These are phyloP conservation scores for Falco berigora DNA, from an alignment of 2,797 vertebrate species.

Conservation along the genomic window DNA sequence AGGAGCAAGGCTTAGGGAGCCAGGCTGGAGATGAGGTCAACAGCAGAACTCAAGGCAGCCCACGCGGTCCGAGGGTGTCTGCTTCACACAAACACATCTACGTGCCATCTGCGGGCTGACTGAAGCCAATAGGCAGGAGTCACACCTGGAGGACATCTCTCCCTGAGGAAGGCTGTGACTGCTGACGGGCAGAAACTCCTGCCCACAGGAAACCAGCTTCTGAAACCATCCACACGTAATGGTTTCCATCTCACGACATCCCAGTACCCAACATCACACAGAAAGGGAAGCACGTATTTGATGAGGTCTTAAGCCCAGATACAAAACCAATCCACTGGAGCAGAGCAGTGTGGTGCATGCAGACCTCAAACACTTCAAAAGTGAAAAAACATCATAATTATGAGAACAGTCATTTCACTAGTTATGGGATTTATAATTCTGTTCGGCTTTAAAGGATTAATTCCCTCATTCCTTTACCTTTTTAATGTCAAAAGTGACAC, in stretches of 20 bases:
- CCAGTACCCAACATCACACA: not conserved
- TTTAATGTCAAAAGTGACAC: not conserved
- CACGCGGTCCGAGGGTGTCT: rapidly evolving
- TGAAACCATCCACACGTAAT: not conserved
- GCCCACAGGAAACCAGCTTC: not conserved
- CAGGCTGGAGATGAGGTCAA: not conserved
- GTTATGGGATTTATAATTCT: not conserved
- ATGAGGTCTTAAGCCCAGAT: not conserved
- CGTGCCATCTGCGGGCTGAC: not conserved
- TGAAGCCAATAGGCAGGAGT: not conserved
- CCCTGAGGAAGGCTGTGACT: not conserved
- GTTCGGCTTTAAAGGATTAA: not conserved
- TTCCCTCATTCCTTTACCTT: not conserved
- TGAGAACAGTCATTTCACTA: not conserved
- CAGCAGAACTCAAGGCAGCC: not conserved
- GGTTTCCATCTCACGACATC: not conserved
- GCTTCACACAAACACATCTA: not conserved
- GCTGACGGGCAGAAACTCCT: not conserved
- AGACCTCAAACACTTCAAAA: not conserved
- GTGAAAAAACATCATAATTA: not conserved
- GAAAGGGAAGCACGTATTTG: not conserved
- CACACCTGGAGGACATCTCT: not conserved
- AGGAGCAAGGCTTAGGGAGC: not conserved
- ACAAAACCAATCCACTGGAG: not conserved
- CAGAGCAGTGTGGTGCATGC: not conserved